A percentile compares a stretch with the other conserved stretches of the same genome.
Conservation (phyloP, 1,140 invertebrate genomes). For the Brachionus asplanchnoidis region DNA sequence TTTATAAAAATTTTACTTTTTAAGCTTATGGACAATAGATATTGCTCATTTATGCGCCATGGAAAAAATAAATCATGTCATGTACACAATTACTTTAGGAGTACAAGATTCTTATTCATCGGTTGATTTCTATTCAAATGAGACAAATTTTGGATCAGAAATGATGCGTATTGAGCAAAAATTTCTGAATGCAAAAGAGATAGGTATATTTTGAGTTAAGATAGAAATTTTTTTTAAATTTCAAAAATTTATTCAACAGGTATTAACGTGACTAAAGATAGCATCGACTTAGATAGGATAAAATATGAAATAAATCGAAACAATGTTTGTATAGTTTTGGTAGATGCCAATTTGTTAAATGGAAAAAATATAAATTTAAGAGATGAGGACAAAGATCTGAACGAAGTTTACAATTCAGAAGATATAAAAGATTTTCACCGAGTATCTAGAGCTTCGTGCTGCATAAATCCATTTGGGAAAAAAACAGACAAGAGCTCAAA, state of each 20-base stretch:
- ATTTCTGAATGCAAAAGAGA: not conserved
- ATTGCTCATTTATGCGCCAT: conserved; percentile 31
- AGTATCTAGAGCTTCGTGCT: not conserved
- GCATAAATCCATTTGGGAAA: not conserved
- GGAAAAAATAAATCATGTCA: not conserved
- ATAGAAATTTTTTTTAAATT: not conserved
- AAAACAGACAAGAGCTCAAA: not conserved
- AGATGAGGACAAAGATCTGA: not conserved
- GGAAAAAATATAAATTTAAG: conserved; percentile 12
- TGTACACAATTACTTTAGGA: conserved; percentile 24
- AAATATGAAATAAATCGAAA: conserved; percentile 7
- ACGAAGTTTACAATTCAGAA: not conserved
- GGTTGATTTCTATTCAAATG: conserved; percentile 12
- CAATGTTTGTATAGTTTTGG: conserved; percentile 27
- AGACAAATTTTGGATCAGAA: not conserved
- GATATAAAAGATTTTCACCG: not conserved
- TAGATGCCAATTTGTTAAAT: conserved; percentile 27
- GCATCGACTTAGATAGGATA: not conserved
- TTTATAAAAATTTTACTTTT: not conserved
- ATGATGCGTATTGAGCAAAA: not conserved
- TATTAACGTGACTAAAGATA: conserved; percentile 18
- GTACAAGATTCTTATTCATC: not conserved
- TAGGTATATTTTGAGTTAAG: not conserved
- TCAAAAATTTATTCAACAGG: not conserved
- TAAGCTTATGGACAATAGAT: conserved; percentile 39